These are phyloP conservation scores for Sarcophilus harrisii DNA, from an alignment of 2,797 vertebrate species.

Conservation along the genomic window DNA sequence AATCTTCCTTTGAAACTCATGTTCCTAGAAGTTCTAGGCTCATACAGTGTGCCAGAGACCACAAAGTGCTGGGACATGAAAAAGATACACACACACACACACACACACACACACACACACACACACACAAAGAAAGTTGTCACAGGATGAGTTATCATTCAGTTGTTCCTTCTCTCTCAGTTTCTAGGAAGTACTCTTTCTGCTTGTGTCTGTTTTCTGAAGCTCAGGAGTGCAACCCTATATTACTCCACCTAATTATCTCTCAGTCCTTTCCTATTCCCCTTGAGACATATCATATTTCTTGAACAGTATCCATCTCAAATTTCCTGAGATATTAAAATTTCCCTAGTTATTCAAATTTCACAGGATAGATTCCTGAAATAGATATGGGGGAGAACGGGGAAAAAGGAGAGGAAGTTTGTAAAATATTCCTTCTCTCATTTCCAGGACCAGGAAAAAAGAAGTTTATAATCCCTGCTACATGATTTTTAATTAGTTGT, in stretches of 20 bases:
- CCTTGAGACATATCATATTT: neutral
- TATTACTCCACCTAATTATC: neutral
- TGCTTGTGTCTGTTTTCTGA: neutral
- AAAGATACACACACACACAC: neutral
- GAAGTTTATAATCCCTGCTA: neutral
- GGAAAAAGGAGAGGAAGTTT: neutral
- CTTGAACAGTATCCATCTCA: neutral
- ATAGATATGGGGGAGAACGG: neutral
- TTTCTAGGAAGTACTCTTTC: neutral
- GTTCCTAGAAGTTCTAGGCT: neutral
- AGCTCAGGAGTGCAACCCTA: neutral
- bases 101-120: no score
- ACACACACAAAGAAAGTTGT: no score
- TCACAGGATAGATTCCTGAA: neutral
- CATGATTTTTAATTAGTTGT: neutral
- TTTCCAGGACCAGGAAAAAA: neutral
- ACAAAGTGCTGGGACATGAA: neutral
- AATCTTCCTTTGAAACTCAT: neutral
- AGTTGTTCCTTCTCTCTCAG: neutral
- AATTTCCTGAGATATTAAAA: neutral
- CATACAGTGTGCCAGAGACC: neutral
- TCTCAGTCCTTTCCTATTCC: neutral
- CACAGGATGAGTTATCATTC: no score
- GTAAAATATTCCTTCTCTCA: neutral
- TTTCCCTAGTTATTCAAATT: neutral